Base-by-base conservation (phyloP, 2,113 vertebrate genomes). In the Phodopus roborovskii region DNA sequence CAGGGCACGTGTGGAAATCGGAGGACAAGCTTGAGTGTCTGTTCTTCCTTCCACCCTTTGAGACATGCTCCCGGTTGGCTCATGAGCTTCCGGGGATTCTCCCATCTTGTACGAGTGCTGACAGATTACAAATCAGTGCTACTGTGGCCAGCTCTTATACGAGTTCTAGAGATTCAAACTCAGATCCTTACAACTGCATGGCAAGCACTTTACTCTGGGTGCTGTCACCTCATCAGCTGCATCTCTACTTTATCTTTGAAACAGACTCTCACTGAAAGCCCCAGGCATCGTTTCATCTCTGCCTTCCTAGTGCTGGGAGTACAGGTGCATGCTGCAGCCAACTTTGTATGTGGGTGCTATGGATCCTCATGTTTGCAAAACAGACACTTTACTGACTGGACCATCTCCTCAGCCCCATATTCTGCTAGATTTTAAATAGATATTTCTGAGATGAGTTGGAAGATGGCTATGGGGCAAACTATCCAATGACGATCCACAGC, bases 391-490 rank as follows among this genome's bases (percentile, higher is more conserved):
- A 33, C 42, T 48, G 39, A 12, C 9, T 33, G 62, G 13, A 48
- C 26, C 82, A 85, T 48, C 16, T 48, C 30, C 42, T 62, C 62
- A 85, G 30, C 28, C 42, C 28, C 42, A 45, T 19, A 17, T 3
- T 30, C 81, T 83, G n/a, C 85, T 81, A 91, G 60, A 15, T 53
- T 85, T 85, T 13, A 68, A 56, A 88, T 48, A 84, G n/a, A 30
- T 4, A 4, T 39, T 75, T 96, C 64, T 92, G 79, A 92, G 22
- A 39, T 79, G 70, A 95, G 50, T 42, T 50, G 66, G 93, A 96
- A 78, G 53, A 7, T 15, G 16, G 58, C 84, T 20, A 7, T 7
- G 5, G 9, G 33, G 83, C 33, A 56, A 88, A 5, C 8, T 71
- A 4, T 66, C 45, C 74, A 64, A 16, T 17, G 20, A 42, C 7